phyloP scores from a whole-genome alignment of 2,888 invertebrate genomes.

The Carterocephalus palaemon region DNA sequence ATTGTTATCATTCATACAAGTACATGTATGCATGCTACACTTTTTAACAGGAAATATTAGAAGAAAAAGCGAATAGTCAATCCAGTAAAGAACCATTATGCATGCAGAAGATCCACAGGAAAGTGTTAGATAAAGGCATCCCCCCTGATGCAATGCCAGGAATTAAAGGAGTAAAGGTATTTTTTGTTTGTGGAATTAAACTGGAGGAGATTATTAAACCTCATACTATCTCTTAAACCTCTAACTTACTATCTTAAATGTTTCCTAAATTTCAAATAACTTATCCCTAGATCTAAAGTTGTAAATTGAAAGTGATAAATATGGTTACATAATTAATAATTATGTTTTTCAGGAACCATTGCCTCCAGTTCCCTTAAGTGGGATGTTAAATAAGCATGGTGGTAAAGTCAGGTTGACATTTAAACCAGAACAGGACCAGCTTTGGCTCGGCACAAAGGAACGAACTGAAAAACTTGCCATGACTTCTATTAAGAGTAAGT shows the following conservation, averaged over 20 bases:
- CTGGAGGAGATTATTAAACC: no score
- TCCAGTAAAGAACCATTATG: conserved; percentile 84
- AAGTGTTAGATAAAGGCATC: conserved; percentile 92
- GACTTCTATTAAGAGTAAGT: conserved; percentile 91
- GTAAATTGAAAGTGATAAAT: no score
- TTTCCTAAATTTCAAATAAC: no score
- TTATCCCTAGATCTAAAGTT: no score
- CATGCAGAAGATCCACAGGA: conserved; percentile 88
- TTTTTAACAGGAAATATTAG: conserved; percentile 76
- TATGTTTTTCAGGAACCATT: conserved; percentile 82
- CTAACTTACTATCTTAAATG: no score
- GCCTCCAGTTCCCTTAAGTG: conserved; percentile 88
- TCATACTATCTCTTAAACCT: no score
- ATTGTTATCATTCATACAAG: no score
- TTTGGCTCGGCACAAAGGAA: conserved; percentile 96
- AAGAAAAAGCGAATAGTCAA: conserved; percentile 80
- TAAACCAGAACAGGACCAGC: conserved; percentile 92
- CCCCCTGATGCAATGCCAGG: conserved; percentile 95
- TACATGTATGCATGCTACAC: no score
- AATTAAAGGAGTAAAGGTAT: conserved; percentile 88
- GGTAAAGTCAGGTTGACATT: conserved; percentile 94
- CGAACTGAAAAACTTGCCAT: conserved; percentile 94
- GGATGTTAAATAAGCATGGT: conserved; percentile 94
- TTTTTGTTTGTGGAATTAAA: no score
- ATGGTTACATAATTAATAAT: neutral